Evolutionary conservation across 2,113 vertebrate species (phyloP), one percentile per base, ranked within the genome.

Genomic region (Xiphophorus hellerii): DNA sequence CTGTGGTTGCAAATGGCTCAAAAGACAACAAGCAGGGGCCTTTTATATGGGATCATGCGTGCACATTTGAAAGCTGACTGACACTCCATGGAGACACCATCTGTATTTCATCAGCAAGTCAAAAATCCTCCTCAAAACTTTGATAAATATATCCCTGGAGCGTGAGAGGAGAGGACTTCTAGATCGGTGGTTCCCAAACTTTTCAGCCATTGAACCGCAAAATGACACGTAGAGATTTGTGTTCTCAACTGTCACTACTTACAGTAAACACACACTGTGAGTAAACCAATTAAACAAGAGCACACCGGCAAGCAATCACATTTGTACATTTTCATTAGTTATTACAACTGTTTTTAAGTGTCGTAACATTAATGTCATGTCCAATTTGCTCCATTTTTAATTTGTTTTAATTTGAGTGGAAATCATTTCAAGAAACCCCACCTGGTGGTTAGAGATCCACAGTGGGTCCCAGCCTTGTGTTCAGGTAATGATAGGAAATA

Each of bases 71-170:
- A 73, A 77, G 77, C 77, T 75, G 73, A 77, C 58, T 28, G 62
- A 72, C 48, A 42, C 63, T 87, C 88, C 77, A 51, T 68, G 30
- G 88, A 89, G 82, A 85, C 69, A 17, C 69, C 88, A 91, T 90
- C 90, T 92, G 87, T 78, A 71, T 64, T 74, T 80, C 74, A 91
- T 91, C 74, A 87, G 78, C n/a, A 54, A 78, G 71, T 66, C 66
- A 76, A 82, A 58, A 76, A 79, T 37, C n/a, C 25, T 33, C 39
- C 69, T 66, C 80, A 58, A 33, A 13, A 6, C 14, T 39, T 9
- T 25, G 13, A 71, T 66, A 1, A 71, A 72, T 79, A 54, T 27
- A 25, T 27, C 35, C 17, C 70, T 39, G 14, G 70, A 72, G 70
- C 17, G 27, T 71, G 33, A 39, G 31, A 70, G 22, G 51, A 71